Evolutionary conservation across 2,113 vertebrate species (phyloP), one percentile per base, ranked within the genome.

Genomic region (Microcebus tavaratra): DNA sequence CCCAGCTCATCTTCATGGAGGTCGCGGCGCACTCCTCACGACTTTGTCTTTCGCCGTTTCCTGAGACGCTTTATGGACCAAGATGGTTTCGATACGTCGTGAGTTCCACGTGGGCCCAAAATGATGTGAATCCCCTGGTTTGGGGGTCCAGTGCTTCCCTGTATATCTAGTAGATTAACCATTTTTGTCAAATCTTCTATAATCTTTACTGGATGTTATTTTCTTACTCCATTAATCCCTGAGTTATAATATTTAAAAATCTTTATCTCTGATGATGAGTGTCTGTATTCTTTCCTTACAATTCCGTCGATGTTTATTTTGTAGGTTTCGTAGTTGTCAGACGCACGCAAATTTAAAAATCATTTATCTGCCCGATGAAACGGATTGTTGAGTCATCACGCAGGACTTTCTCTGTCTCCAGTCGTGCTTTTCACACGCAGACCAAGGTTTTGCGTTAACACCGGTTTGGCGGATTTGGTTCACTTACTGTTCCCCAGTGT

Each of bases 31-130:
- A 13, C 50, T 88, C 48, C 31, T 89, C 48, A 61, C 67, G 27
- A 78, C 73, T 89, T 88, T 73, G 36, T 83, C 61, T 83, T 94
- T 73, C 72, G 29, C 67, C 68, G 87, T 79, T 83, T 83, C 53
- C 31, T 90, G 45, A 27, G 15, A 82, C 45, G 68, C 18, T 95
- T 87, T 50, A 82, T 61, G 65, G 18, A 72, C 39, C 23, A 48
- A 65, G 17, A 63, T 6, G 21, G 68, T 50, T 70, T 90, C 53
- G 83, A 31, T 70, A 57, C 45, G 42, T 72, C 86, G 63, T 13
- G 83, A 85, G 88, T 70, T 72, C 31, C 48, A 72, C 5, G 20
- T 39, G 59, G 61, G 29, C 31, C 87, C 88, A 20, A 75, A 86
- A 94, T 67, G 67, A 50, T 17, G 14, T 61, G 63, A 57, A 48